Base-by-base conservation (phyloP, 2,113 vertebrate species). In the Chionodraco myersi region DNA sequence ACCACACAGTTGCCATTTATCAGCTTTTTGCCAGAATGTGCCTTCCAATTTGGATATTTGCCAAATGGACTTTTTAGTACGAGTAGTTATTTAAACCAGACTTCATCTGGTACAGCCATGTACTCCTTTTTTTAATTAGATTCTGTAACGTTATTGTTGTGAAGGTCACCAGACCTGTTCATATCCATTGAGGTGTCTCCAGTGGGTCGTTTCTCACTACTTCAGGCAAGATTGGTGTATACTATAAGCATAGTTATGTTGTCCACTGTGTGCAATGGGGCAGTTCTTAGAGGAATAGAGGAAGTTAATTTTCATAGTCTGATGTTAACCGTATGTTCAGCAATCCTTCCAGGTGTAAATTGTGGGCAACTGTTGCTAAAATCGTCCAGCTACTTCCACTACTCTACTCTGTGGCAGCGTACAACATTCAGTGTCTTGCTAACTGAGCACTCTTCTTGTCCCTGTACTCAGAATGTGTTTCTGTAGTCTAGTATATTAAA, bases 171-270 rank as follows among this genome's bases (percentile, higher is more conserved):
- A 2, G 65, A 23, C 30, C 21, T 69, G 26, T 69, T 69, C 14
- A 65, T 11, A 53, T 66, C 71, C 75, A 78, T 72, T 15, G 16
- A 77, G 60, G 82, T 81, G 79, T 88, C 80, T 87, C 72, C 69
- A 63, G 18, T 58, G 8, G 3, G 34, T 47, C 16, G 53, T 21
- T 75, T 80, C 60, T 64, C 52, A n/a, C 10, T 21, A 23, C 23
- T 62, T 59, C 18, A 63, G 65, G 48, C 13, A 45, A 26, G 23
- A 23, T 16, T 54, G 48, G 21, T 2, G 3, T 18, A 59, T 2
- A 0, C 44, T 60, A 14, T 18, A 60, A n/a, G n/a, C 36, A 11
- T 16, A 26, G 30, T 58, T 14, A 2, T 45, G n/a, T 57, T 26
- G 49, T 14, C 26, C 0, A 59, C 52, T 59, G 26, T 30, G 53